Conservation (phyloP, 1,140 invertebrate genomes). For the Choristoneura fumiferana region DNA sequence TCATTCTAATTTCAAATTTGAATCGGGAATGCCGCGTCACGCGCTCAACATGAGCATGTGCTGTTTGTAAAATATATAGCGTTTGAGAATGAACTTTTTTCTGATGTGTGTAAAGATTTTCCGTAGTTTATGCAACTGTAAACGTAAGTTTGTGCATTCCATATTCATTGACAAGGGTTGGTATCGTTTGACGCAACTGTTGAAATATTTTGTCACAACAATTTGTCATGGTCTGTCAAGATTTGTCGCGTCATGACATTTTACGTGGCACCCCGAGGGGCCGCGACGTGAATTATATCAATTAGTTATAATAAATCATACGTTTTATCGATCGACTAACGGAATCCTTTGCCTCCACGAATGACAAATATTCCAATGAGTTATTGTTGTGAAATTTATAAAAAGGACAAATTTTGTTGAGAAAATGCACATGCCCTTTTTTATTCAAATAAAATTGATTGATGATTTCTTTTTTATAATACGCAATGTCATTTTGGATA, state of each 20-base stretch:
- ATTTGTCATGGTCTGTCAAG: conserved; percentile 71
- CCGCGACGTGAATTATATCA: conserved; percentile 59
- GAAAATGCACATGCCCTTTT: conserved; percentile 26
- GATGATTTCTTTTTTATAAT: conserved; percentile 31
- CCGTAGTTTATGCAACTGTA: background rate
- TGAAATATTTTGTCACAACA: conserved; percentile 78
- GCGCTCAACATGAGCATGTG: conserved; percentile 34
- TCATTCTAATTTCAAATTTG: conserved; percentile 57
- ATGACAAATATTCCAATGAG: conserved; percentile 58
- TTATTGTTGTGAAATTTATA: conserved; percentile 8
- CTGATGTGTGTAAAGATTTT: conserved; percentile 15
- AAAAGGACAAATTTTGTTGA: conserved; percentile 25
- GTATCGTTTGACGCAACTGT: conserved; percentile 64
- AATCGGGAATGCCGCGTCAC: conserved; percentile 62
- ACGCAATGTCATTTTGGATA: conserved; percentile 18
- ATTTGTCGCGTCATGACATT: conserved; percentile 63
- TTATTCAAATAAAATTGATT: conserved; percentile 10
- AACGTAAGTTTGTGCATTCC: conserved; percentile 26
- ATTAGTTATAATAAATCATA: conserved; percentile 67
- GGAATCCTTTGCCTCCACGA: conserved; percentile 60
- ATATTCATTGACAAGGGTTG: conserved; percentile 45
- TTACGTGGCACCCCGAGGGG: conserved; percentile 42
- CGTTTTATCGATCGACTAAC: conserved; percentile 56
- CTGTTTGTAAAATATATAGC: conserved; percentile 9
- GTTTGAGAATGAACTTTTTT: conserved; percentile 4